phyloP scores from a whole-genome alignment of 1,140 invertebrate species.

The Rhopalosiphum maidis region DNA sequence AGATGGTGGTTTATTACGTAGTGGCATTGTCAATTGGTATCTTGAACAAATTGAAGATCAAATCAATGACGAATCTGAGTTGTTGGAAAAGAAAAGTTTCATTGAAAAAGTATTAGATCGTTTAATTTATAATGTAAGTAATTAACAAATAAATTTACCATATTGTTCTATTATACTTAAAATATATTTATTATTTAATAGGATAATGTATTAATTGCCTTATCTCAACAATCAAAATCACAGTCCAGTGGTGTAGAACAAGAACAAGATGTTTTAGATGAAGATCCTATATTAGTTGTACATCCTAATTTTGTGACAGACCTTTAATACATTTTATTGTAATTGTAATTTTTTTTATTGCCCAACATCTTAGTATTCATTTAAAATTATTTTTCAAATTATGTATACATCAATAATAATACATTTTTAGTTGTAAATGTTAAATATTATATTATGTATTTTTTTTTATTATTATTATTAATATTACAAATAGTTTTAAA shows the following conservation, averaged over 20 bases:
- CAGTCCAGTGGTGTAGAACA: background rate
- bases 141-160: background rate
- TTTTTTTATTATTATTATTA: background rate
- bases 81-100: constrained; percentile 86
- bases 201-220: constrained; percentile 54
- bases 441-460: background rate
- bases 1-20: constrained; percentile 75
- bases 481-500: background rate
- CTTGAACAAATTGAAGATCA: constrained; percentile 86
- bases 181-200: constrained; percentile 33
- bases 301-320: constrained; percentile 51
- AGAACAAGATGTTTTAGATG: constrained; percentile 22
- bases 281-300: constrained; percentile 52
- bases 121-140: constrained; percentile 85
- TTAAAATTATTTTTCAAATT: background rate
- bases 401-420: background rate
- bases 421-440: background rate
- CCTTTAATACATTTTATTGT: background rate
- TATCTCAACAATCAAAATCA: constrained; percentile 29
- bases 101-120: constrained; percentile 96
- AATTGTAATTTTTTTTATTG: background rate
- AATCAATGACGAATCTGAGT: constrained; percentile 84
- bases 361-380: background rate
- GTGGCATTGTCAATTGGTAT: constrained; percentile 94
- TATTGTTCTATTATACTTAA: background rate